These are phyloP conservation scores for Chloroceryle aenea DNA, from an alignment of 2,113 vertebrate genomes.

Conservation along the genomic window DNA sequence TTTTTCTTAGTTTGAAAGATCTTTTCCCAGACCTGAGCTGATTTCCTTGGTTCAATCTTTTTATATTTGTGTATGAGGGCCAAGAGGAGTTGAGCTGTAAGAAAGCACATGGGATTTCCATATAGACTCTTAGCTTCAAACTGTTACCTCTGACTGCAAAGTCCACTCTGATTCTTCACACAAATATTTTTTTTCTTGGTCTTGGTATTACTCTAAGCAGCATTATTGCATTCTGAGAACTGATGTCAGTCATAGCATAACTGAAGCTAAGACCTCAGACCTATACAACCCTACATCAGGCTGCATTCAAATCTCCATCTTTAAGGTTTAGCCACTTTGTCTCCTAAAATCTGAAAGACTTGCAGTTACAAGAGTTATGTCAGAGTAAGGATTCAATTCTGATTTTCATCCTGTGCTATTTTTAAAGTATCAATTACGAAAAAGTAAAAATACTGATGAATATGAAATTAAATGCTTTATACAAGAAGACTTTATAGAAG, in stretches of 20 bases:
- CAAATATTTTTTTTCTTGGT: not conserved
- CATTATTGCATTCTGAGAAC: not conserved
- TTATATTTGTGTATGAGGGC: not conserved
- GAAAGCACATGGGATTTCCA: not conserved
- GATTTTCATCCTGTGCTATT: not conserved
- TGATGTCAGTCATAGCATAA: not conserved
- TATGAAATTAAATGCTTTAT: not conserved
- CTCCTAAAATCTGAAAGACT: not conserved
- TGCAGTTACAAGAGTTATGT: not conserved
- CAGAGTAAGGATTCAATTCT: not conserved
- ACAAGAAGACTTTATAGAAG: not conserved
- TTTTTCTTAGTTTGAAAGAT: not conserved
- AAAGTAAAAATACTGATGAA: slow-evolving; percentile 19
- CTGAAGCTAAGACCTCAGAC: not conserved
- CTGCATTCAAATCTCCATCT: not conserved
- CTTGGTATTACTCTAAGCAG: not conserved
- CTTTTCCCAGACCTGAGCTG: not conserved
- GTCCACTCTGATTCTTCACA: not conserved
- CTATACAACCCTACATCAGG: not conserved
- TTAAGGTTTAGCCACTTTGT: not conserved
- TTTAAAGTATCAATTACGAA: not conserved
- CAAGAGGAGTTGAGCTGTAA: not conserved
- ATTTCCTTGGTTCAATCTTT: not conserved
- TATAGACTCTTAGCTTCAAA: not conserved
- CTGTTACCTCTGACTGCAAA: not conserved